Conservation (phyloP, 2,888 invertebrate species). For the Dasysyrphus tricinctus region DNA sequence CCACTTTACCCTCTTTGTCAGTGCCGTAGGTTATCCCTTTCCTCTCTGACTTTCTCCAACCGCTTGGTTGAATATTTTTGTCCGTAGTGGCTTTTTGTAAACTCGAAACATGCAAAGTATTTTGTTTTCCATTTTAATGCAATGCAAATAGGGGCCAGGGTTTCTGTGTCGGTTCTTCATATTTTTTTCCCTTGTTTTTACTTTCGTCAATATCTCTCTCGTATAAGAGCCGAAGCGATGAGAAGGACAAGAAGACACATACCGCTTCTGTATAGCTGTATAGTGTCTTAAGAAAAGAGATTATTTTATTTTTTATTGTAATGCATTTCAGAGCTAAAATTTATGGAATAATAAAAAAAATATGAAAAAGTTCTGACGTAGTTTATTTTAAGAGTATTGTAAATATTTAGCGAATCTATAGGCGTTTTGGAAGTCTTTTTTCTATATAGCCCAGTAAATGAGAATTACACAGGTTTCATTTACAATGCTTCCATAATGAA, state of each 20-base stretch:
- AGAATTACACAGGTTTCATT: too few relatives aligned
- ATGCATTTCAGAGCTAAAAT: constrained; percentile 51
- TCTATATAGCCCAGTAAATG: too few relatives aligned
- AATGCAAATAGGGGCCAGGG: constrained; percentile 68
- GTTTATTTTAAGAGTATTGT: too few relatives aligned
- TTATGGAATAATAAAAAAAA: constrained; percentile 32
- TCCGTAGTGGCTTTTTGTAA: constrained; percentile 43
- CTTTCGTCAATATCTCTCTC: constrained; percentile 27
- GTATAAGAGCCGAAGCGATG: constrained; percentile 10
- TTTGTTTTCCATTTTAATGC: constrained; percentile 71
- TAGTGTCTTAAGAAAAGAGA: too few relatives aligned
- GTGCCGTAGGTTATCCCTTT: neutral
- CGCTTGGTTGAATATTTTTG: constrained; percentile 28
- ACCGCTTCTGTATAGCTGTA: constrained; percentile 16
- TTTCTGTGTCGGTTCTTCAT: constrained; percentile 27
- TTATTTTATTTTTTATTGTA: constrained; percentile 1
- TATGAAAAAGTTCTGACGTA: too few relatives aligned
- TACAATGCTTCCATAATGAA: too few relatives aligned
- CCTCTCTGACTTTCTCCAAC: constrained; percentile 18
- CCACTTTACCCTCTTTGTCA: neutral
- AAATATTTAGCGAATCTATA: too few relatives aligned
- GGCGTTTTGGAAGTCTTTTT: too few relatives aligned
- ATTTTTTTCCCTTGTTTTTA: neutral
- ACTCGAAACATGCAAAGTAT: constrained; percentile 68
- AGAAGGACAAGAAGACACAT: constrained; percentile 1